A percentile compares a stretch with the other conserved stretches of the same genome.
Conservation (phyloP, 30 jellyfish, hydroid and myxozoan genomes). For the Aurelia sp. region DNA sequence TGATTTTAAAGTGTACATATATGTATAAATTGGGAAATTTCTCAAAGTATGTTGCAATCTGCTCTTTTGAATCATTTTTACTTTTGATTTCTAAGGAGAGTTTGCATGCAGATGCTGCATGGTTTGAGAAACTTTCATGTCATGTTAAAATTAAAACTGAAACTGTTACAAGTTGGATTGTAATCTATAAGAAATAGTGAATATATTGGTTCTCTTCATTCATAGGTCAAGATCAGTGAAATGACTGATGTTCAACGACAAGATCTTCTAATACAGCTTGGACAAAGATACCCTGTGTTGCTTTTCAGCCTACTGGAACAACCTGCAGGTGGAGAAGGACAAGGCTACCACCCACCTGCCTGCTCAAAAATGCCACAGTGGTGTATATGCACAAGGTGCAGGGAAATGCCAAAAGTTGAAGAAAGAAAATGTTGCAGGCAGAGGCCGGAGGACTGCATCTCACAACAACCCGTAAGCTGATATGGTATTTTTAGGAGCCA, state of each 20-base stretch:
- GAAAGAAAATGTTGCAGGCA: neutral
- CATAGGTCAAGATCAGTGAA: neutral
- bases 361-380: too few relatives aligned
- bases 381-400: neutral
- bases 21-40: too few relatives aligned
- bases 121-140: too few relatives aligned
- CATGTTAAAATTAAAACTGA: too few relatives aligned
- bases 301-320: neutral
- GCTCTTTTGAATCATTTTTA: too few relatives aligned
- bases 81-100: too few relatives aligned
- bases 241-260: slow-evolving; percentile 1
- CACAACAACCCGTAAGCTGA: slow-evolving; percentile 1
- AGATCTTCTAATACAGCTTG: neutral
- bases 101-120: too few relatives aligned
- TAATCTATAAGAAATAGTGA: too few relatives aligned
- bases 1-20: too few relatives aligned
- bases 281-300: neutral
- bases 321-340: neutral
- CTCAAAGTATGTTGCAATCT: too few relatives aligned
- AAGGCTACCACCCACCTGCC: too few relatives aligned
- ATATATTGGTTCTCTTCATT: neutral
- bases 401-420: neutral
- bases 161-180: too few relatives aligned
- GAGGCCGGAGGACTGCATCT: neutral
- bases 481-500: neutral